A percentile compares a stretch with the other conserved stretches of the same genome.
phyloP scores from a whole-genome alignment of 2,888 invertebrate species.

The Synanthedon formicaeformis region DNA sequence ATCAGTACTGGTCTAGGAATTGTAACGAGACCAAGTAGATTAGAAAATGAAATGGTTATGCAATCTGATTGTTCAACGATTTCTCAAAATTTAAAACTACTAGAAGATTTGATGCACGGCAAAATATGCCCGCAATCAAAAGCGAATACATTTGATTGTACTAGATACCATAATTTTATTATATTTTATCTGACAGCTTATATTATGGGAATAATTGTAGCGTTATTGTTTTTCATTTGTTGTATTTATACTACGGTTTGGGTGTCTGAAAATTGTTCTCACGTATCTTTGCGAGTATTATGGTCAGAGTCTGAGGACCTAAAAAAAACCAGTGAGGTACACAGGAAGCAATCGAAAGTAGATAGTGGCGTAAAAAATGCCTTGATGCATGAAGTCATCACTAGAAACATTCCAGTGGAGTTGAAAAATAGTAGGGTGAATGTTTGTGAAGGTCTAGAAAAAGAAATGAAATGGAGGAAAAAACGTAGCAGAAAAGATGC shows the following conservation, averaged over 20 bases:
- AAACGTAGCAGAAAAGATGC: conserved; percentile 27
- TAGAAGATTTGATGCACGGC: conserved; percentile 37
- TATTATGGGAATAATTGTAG: conserved; percentile 22
- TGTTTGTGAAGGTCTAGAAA: conserved; percentile 33
- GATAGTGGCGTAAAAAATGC: conserved; percentile 27
- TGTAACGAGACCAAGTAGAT: conserved; percentile 12
- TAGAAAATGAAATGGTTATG: conserved; percentile 12
- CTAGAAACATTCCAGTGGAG: conserved; percentile 40
- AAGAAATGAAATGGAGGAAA: conserved; percentile 28
- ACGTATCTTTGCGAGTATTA: conserved; percentile 15
- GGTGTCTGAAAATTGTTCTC: conserved; percentile 18
- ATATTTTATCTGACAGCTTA: conserved; percentile 24
- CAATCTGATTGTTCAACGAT: conserved; percentile 44
- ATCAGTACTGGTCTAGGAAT: conserved; percentile 36
- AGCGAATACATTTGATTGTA: conserved; percentile 22
- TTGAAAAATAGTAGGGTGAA: conserved; percentile 32
- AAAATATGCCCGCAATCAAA: conserved; percentile 23
- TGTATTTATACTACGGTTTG: conserved; percentile 19
- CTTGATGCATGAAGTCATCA: conserved; percentile 40
- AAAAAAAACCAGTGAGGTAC: conserved; percentile 8
- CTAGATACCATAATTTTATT: conserved; percentile 24
- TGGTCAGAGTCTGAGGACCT: conserved; percentile 4
- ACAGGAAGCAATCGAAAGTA: conserved; percentile 8
- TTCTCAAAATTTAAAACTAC: conserved; percentile 39
- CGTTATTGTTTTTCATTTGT: conserved; percentile 23